phyloP scores from a whole-genome alignment of 2,888 invertebrate genomes.

The Parnassius orleans region DNA sequence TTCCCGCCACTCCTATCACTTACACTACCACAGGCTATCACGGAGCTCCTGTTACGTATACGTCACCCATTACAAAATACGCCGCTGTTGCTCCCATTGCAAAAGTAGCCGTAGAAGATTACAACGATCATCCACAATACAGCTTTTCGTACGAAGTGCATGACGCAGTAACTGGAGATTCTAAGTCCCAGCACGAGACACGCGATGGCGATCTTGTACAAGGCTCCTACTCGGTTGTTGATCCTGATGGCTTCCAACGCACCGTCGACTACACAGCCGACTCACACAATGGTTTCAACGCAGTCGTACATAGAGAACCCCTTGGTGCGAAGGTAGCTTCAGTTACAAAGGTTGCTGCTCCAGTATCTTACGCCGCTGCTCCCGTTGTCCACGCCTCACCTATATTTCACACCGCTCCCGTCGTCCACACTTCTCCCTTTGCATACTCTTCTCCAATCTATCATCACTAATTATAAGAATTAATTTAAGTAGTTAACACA shows the following conservation, averaged over 20 bases:
- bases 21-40: slow-evolving; percentile 45
- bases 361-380: slow-evolving; percentile 38
- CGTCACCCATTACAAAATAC: slow-evolving; percentile 45
- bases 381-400: slow-evolving; percentile 43
- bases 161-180: slow-evolving; percentile 64
- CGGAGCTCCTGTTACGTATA: slow-evolving; percentile 46
- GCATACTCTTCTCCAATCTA: slow-evolving; percentile 23
- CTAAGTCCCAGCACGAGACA: slow-evolving; percentile 61
- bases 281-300: slow-evolving; percentile 66
- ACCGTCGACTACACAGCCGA: slow-evolving; percentile 69
- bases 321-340: slow-evolving; percentile 48
- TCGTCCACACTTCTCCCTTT: slow-evolving; percentile 41
- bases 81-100: slow-evolving; percentile 31
- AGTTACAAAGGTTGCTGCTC: slow-evolving; percentile 40
- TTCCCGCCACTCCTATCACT: slow-evolving; percentile 45
- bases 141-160: slow-evolving; percentile 71
- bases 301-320: slow-evolving; percentile 65
- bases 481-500: background rate
- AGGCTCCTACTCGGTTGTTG: slow-evolving; percentile 64
- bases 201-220: slow-evolving; percentile 66
- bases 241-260: slow-evolving; percentile 65
- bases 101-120: slow-evolving; percentile 43
- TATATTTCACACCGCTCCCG: slow-evolving; percentile 31
- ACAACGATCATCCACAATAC: slow-evolving; percentile 69
- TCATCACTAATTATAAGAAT: background rate